These are phyloP conservation scores for Teleogryllus occipitalis DNA, from an alignment of 1,140 invertebrate species.

Conservation along the genomic window DNA sequence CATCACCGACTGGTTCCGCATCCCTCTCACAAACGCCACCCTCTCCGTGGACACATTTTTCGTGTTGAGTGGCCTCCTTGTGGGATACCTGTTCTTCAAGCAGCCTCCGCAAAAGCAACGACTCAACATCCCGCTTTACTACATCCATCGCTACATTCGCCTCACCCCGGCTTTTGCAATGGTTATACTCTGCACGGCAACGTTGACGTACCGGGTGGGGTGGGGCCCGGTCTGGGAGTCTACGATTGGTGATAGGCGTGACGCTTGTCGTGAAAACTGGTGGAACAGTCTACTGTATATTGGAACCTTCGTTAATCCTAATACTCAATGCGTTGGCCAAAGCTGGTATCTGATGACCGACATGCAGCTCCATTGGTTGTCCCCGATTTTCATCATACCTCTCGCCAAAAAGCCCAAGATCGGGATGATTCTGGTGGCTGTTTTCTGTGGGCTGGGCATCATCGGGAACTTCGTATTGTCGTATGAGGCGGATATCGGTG, in stretches of 20 bases:
- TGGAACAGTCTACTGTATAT: conserved; percentile 58
- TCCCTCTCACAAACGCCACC: conserved; percentile 22
- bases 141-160: conserved; percentile 34
- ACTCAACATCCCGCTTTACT: conserved; percentile 33
- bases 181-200: conserved; percentile 13
- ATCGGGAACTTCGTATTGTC: not conserved
- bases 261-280: conserved; percentile 50
- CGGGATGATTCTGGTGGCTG: not conserved
- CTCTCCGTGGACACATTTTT: conserved; percentile 47
- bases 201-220: conserved; percentile 24
- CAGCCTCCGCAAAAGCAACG: conserved; percentile 25
- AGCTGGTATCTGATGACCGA: not conserved
- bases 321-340: not conserved
- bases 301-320: conserved; percentile 42
- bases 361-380: not conserved
- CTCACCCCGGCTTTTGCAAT: conserved; percentile 6
- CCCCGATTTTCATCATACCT: not conserved
- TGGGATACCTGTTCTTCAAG: conserved; percentile 46
- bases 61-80: conserved; percentile 48
- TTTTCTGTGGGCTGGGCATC: not conserved
- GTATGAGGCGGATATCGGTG: not conserved
- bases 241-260: conserved; percentile 36
- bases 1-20: not conserved
- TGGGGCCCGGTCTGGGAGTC: conserved; percentile 42
- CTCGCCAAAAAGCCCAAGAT: not conserved